phyloP scores from a whole-genome alignment of 1,140 invertebrate species.

The Sycobia sp. region DNA sequence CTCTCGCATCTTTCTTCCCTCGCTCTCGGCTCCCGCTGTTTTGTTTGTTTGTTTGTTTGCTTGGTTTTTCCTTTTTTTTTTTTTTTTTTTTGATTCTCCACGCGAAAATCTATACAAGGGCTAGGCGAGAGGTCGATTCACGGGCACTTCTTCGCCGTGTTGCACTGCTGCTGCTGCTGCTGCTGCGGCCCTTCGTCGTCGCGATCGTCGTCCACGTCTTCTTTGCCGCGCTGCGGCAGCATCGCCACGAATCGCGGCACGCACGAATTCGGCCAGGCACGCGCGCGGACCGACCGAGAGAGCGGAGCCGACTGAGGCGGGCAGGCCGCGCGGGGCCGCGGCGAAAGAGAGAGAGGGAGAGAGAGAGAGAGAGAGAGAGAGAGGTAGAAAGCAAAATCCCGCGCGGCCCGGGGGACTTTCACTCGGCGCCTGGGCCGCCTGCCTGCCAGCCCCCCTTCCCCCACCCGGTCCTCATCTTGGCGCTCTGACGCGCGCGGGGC shows the following conservation, averaged over 20 bases:
- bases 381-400: constrained; percentile 28
- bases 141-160: background rate
- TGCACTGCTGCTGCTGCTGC: background rate
- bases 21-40: background rate
- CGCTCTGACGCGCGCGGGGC: too few species aligned
- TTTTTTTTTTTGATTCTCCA: too few species aligned
- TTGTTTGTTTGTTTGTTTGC: too few species aligned
- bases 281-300: constrained; percentile 11
- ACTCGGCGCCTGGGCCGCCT: constrained; percentile 15
- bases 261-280: background rate
- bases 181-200: background rate
- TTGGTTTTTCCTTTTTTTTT: too few species aligned
- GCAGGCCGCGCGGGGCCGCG: background rate
- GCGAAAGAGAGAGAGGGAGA: background rate
- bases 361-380: constrained; percentile 12
- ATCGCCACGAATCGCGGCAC: constrained; percentile 4
- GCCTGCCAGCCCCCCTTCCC: too few species aligned
- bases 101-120: background rate
- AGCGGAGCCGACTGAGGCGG: constrained; percentile 20
- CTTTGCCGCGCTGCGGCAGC: too few species aligned
- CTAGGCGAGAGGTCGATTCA: background rate
- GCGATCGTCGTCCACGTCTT: too few species aligned
- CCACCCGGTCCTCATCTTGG: too few species aligned
- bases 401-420: constrained; percentile 11
- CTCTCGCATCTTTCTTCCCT: too few species aligned